Base-by-base conservation (phyloP, 2,113 vertebrate genomes). In the Xiphophorus maculatus region DNA sequence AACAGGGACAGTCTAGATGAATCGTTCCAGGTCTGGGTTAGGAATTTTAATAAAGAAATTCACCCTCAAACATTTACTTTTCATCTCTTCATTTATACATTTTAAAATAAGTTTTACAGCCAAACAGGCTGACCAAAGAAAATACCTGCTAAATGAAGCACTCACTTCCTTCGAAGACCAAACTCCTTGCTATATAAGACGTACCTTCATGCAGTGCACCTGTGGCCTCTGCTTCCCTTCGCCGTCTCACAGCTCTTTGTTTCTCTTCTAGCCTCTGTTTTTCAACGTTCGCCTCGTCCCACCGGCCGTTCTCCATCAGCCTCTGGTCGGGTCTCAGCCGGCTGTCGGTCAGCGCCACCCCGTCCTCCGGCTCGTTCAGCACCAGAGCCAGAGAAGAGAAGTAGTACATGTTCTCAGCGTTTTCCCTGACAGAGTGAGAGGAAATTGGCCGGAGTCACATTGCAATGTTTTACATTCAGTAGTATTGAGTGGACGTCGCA, bases 371-470 rank as follows among this genome's bases (percentile, higher is more conserved):
- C 91, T 99, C 98, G 0, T 99, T 99, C 70, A 99, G 94, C 8
- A 96, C 97, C 88, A 99, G 91, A 17, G 98, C 98, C 92, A 99
- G 94, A 60, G 95, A 92, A 0, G 98, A 99, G 94, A 99, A 99
- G 93, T 93, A 94, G 79, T 99, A 99, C 98, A 99, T 99, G 93
- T 98, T 98, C 93, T 99, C 97, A 0, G 98, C 96, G 0, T 99
- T 98, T 9, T 97, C 97, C 87, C 98, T 99, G 90, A 2, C 0
- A 0, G 0, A 33, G 27, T 6, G n/a, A 62, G 15, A 69, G 28
- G 58, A 48, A 42, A 70, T 65, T 14, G n/a, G 48, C 14, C 5
- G 11, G 5, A 71, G 28, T 44, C 72, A 69, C 22, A 19, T 11
- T n/a, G 44, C 15, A 3, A 42, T 32, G 61, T 40, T 65, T n/a